These are phyloP conservation scores for Cherax quadricarinatus DNA, from an alignment of 1,140 invertebrate species.

Conservation along the genomic window DNA sequence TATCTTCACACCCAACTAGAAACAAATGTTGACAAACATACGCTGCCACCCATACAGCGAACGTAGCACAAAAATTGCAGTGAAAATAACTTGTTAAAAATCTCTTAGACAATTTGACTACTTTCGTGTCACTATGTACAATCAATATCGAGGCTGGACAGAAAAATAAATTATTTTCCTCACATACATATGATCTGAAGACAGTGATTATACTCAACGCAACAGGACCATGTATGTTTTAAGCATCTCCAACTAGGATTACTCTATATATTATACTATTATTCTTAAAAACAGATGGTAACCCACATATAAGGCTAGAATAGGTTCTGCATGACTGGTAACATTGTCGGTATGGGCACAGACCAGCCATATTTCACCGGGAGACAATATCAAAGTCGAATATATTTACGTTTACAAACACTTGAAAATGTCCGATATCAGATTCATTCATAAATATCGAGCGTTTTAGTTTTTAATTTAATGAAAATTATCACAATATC, in stretches of 20 bases:
- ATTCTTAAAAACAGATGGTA: constrained; percentile 65
- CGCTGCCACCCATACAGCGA: constrained; percentile 36
- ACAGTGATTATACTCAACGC: constrained; percentile 18
- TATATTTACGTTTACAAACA: neutral
- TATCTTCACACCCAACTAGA: constrained; percentile 51
- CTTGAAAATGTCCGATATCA: neutral
- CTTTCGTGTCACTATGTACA: constrained; percentile 40
- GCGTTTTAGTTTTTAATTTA: neutral
- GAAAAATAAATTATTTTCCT: constrained; percentile 67
- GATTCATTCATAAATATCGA: neutral
- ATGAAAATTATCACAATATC: neutral
- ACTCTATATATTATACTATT: constrained; percentile 69
- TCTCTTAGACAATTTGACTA: constrained; percentile 12
- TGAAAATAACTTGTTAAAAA: constrained; percentile 21
- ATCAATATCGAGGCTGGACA: constrained; percentile 49
- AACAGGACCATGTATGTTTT: constrained; percentile 43
- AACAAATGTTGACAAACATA: constrained; percentile 29
- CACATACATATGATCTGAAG: constrained; percentile 52
- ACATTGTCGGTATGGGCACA: constrained; percentile 41
- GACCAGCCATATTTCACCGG: constrained; percentile 18
- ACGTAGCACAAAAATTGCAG: constrained; percentile 27
- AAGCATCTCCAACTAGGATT: constrained; percentile 58
- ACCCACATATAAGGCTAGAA: constrained; percentile 67
- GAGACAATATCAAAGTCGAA: neutral
- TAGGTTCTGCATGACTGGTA: constrained; percentile 66